Evolutionary conservation across 1,140 invertebrate genomes (phyloP).

Genomic region (Homalodisca vitripennis): DNA sequence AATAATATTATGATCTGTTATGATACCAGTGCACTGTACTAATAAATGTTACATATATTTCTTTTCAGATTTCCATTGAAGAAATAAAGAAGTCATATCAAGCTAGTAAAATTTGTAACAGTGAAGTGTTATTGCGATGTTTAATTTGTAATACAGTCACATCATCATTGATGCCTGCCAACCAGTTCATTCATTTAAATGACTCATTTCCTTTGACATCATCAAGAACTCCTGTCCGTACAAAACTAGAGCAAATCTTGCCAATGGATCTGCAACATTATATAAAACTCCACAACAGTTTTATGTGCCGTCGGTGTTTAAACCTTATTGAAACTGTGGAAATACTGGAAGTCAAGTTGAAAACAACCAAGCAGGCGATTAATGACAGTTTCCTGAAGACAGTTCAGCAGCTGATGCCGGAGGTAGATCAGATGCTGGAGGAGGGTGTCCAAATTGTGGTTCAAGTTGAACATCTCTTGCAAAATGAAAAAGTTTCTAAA

Average conservation of each 20-base stretch:
- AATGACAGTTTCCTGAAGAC: slow-evolving; percentile 26
- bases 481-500: not conserved
- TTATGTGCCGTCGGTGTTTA: slow-evolving; percentile 31
- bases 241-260: slow-evolving; percentile 30
- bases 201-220: slow-evolving; percentile 29
- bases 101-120: not conserved
- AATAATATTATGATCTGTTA: no score
- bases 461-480: not conserved
- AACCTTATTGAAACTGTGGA: slow-evolving; percentile 31
- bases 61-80: slow-evolving; percentile 29
- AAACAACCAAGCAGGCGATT: slow-evolving; percentile 24
- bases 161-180: slow-evolving; percentile 18
- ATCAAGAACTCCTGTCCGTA: slow-evolving; percentile 17
- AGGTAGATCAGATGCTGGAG: not conserved
- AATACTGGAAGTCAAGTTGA: slow-evolving; percentile 30
- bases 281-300: slow-evolving; percentile 28
- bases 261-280: slow-evolving; percentile 25
- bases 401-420: slow-evolving; percentile 20
- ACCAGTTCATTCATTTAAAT: slow-evolving; percentile 33
- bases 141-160: slow-evolving; percentile 29
- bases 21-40: no score
- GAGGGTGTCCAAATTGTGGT: not conserved
- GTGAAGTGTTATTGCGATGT: slow-evolving; percentile 28
- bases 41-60: no score
- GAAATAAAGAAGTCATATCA: slow-evolving; percentile 28